phyloP scores from a whole-genome alignment of 2,797 vertebrate genomes.

The Myotis pilosus region DNA sequence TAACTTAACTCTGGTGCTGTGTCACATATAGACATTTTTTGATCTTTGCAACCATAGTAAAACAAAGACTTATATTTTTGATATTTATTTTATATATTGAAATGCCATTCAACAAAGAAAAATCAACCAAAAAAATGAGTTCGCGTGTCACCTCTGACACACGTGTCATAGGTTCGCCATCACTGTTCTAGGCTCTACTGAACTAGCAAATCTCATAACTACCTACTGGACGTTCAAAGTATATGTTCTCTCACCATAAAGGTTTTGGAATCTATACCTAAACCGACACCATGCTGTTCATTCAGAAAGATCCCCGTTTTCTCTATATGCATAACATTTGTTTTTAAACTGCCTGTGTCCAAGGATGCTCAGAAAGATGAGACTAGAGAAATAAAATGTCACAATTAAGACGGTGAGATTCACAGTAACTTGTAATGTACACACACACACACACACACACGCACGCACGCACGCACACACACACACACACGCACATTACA shows the following conservation, averaged over 20 bases:
- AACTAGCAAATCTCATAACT: neutral
- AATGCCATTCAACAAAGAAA: no score
- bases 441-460: no score
- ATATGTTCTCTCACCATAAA: neutral
- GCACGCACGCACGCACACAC: no score
- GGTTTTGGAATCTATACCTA: neutral
- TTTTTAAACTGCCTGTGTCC: neutral
- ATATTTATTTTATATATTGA: no score
- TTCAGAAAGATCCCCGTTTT: constrained; percentile 11
- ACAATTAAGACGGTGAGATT: neutral
- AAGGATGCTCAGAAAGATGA: neutral
- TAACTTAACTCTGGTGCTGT: no score
- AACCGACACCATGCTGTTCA: neutral
- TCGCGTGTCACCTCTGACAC: no score
- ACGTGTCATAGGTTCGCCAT: no score
- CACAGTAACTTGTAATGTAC: neutral
- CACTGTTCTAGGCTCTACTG: neutral
- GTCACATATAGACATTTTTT: no score
- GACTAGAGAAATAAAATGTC: neutral
- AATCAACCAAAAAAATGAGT: no score
- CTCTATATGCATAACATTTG: neutral
- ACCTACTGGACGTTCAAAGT: neutral
- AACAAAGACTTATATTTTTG: no score
- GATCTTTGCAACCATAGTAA: no score
- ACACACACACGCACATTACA: no score